A percentile compares a stretch with the other conserved stretches of the same genome.
phyloP scores from a whole-genome alignment of 2,888 invertebrate species.

The Temnothorax rugatulus region DNA sequence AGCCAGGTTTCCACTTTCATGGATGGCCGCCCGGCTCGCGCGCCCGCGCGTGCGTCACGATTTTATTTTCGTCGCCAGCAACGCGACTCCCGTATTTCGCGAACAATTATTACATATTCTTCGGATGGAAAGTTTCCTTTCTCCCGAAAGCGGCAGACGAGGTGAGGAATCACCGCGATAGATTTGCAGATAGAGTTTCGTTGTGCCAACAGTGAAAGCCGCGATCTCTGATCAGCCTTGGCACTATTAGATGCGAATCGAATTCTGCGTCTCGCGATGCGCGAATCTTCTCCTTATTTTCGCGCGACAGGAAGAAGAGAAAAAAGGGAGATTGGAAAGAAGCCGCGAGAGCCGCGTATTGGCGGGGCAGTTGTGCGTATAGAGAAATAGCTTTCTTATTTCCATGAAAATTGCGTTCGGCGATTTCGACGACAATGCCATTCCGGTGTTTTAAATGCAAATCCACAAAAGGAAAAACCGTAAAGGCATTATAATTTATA shows the following conservation, averaged over 20 bases:
- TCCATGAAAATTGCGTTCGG: constrained; percentile 81
- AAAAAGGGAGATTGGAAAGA: neutral
- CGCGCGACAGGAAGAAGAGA: neutral
- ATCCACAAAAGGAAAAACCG: constrained; percentile 84
- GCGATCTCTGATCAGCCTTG: constrained; percentile 74
- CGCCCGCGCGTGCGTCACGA: constrained; percentile 34
- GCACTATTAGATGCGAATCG: constrained; percentile 71
- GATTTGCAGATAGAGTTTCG: constrained; percentile 51
- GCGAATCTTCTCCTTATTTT: constrained; percentile 29
- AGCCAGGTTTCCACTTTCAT: constrained; percentile 52
- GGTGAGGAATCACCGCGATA: constrained; percentile 56
- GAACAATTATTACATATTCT: constrained; percentile 24
- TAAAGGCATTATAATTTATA: constrained; percentile 86
- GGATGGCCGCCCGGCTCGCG: constrained; percentile 25
- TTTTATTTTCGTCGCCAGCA: constrained; percentile 48
- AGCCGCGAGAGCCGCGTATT: constrained; percentile 6
- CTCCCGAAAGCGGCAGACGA: constrained; percentile 26
- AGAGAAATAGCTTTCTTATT: constrained; percentile 71
- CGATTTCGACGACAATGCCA: constrained; percentile 81
- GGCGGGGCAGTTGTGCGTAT: neutral
- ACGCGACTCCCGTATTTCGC: constrained; percentile 45
- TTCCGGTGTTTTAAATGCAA: constrained; percentile 84
- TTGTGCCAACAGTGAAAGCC: constrained; percentile 73
- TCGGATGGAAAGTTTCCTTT: constrained; percentile 32
- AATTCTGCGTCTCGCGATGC: constrained; percentile 43